These are phyloP conservation scores for Fissipunctia ypsillon DNA, from an alignment of 2,888 invertebrate species.

Conservation along the genomic window DNA sequence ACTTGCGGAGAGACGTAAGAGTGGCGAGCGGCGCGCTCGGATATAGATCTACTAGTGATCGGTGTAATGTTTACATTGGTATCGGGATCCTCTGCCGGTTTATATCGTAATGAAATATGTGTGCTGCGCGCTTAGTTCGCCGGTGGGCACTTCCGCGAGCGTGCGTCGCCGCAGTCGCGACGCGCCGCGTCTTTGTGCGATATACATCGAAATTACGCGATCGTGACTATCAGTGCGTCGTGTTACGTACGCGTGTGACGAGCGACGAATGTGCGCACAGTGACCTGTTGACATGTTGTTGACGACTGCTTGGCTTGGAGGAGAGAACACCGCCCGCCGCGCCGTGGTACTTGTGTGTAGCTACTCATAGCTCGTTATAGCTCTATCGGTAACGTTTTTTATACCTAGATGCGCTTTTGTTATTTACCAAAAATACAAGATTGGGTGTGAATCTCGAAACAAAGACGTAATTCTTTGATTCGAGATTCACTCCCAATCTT, in stretches of 20 bases:
- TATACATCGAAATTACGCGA: background rate
- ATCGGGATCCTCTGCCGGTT: constrained; percentile 33
- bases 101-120: constrained; percentile 69
- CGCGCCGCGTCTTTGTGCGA: constrained; percentile 6
- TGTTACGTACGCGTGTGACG: constrained; percentile 6
- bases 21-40: constrained; percentile 27
- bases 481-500: no score
- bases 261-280: background rate
- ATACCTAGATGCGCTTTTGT: background rate
- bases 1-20: constrained; percentile 63
- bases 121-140: constrained; percentile 67
- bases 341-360: background rate
- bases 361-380: background rate
- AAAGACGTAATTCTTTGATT: background rate
- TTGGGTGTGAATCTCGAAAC: background rate
- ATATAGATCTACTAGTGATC: constrained; percentile 50
- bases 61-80: constrained; percentile 38
- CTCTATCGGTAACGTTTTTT: background rate
- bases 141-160: constrained; percentile 69
- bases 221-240: background rate
- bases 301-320: background rate
- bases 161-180: constrained; percentile 50
- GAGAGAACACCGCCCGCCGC: background rate
- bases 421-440: background rate
- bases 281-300: constrained; percentile 15